Conservation (phyloP, 2,113 vertebrate species). For the Neopipo cinnamomea region DNA sequence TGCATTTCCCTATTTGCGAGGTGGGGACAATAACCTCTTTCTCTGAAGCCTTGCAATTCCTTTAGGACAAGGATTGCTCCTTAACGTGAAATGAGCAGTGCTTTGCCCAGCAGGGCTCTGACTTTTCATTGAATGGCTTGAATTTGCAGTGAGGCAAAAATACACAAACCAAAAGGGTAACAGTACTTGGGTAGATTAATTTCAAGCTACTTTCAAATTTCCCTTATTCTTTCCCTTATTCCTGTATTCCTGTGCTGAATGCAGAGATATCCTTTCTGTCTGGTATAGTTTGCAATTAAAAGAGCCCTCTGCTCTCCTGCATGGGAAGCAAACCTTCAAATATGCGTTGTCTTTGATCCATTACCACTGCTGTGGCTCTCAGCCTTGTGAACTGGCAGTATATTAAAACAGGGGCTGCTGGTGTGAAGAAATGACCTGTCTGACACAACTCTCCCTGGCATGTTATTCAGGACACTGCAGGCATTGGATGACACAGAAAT, state of each 20-base stretch:
- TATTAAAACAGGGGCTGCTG: background rate
- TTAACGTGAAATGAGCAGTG: background rate
- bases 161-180: background rate
- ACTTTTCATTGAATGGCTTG: background rate
- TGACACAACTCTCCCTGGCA: background rate
- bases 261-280: background rate
- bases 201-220: background rate
- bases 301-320: background rate
- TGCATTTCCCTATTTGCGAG: background rate
- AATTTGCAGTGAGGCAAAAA: background rate
- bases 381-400: background rate
- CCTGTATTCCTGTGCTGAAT: background rate
- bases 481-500: background rate
- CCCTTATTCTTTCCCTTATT: background rate
- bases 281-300: background rate
- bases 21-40: conserved; percentile 10
- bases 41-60: background rate
- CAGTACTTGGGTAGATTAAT: background rate
- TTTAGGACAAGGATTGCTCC: background rate
- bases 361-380: background rate
- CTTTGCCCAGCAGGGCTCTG: conserved; percentile 12
- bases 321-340: background rate
- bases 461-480: background rate
- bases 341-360: accelerated
- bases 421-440: background rate